phyloP scores from a whole-genome alignment of 2,888 invertebrate species.

The Oligia fasciuncula region DNA sequence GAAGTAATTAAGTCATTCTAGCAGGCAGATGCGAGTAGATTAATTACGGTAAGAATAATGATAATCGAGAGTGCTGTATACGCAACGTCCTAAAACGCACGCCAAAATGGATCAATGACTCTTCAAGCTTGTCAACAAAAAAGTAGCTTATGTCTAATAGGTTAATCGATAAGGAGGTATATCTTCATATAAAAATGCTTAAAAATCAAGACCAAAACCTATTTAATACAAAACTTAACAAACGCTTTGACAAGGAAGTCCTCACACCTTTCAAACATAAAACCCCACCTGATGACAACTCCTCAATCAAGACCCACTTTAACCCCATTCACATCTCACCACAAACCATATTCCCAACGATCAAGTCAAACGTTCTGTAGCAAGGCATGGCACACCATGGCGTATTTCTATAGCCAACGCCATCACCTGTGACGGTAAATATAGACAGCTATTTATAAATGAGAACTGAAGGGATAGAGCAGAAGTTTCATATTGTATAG shows the following conservation, averaged over 20 bases:
- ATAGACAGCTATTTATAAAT: slow-evolving; percentile 57
- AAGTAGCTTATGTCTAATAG: not conserved
- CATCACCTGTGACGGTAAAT: slow-evolving; percentile 58
- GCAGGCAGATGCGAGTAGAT: not conserved
- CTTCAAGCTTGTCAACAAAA: not conserved
- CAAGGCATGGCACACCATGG: slow-evolving; percentile 27
- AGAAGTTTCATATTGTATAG: slow-evolving; percentile 17
- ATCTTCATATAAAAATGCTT: not conserved
- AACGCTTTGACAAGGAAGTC: not conserved
- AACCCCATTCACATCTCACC: not conserved
- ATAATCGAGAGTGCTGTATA: too few species aligned
- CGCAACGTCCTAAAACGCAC: not conserved
- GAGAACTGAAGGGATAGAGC: not conserved
- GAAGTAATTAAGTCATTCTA: not conserved
- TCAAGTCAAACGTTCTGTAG: slow-evolving; percentile 21
- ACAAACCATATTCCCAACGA: not conserved
- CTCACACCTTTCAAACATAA: not conserved
- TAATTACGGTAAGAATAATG: too few species aligned
- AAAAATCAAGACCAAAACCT: too few species aligned
- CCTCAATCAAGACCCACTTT: not conserved
- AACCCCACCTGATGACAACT: not conserved
- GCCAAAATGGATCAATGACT: not conserved
- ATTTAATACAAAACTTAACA: not conserved
- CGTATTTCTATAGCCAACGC: slow-evolving; percentile 27
- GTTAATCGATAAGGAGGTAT: not conserved